Evolutionary conservation across 2,113 vertebrate genomes (phyloP), one percentile per base, ranked within the genome.

Genomic region (Nyctibius bracteatus): DNA sequence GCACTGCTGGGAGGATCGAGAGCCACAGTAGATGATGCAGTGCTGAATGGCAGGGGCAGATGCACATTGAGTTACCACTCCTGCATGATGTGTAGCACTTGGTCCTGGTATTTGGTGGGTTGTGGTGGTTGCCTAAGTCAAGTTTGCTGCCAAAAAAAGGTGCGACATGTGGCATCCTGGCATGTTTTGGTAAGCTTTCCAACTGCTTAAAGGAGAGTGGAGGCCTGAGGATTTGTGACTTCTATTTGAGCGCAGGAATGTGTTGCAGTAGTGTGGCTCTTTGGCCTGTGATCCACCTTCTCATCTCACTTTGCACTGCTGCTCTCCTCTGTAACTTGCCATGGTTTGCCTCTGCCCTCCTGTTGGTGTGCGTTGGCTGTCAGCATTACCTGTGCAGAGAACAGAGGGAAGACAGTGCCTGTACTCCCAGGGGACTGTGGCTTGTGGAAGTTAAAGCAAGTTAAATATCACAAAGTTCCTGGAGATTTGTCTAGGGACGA

Each of bases 311-410:
- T 74, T 63, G 52, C 61, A 15, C 39, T 67, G 39, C 70, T 78
- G n/a, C 28, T 63, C 23, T 65, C 44, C 78, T 37, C 62, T 41
- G 19, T 10, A 5, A 9, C 28, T 78, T 46, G 2, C 25, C 24
- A 1, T 33, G 51, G 14, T 7, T 30, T 80, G 14, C 11, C 23
- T 13, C 44, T 73, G 78, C 62, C 54, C 44, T 57, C 0, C 1
- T 0, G 0, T 9, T 24, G 17, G 2, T 5, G 44, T 12, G 16
- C 1, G 27, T 9, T 67, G 51, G 14, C 20, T 54, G 55, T 46
- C 43, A n/a, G 55, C 13, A 2, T 27, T 20, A 28, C 20, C 41
- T 65, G 33, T 8, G 18, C 71, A n/a, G 63, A 65, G 57, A 23
- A 7, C 4, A 1, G 31, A 19, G 80, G 7, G 22, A 28, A 35